phyloP scores from a whole-genome alignment of 2,113 vertebrate genomes.

The Pampusana beccarii region DNA sequence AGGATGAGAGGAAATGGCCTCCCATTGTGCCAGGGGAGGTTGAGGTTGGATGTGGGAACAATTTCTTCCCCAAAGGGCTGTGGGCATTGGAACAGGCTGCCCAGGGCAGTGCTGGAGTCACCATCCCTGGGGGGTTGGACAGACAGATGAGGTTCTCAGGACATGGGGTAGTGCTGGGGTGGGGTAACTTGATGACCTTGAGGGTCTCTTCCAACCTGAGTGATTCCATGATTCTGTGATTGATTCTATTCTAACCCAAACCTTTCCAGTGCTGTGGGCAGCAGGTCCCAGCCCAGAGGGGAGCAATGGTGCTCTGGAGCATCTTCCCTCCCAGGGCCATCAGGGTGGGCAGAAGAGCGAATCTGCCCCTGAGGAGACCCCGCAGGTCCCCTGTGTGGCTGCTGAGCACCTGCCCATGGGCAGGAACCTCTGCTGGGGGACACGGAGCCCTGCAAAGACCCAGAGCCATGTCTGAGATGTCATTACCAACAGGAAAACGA shows the following conservation, averaged over 20 bases:
- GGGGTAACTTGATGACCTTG: no score
- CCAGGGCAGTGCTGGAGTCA: no score
- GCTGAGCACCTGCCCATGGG: background rate
- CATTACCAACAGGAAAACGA: background rate
- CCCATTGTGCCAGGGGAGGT: no score
- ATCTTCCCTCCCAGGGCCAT: background rate
- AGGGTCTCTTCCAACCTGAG: no score
- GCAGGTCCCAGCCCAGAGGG: background rate
- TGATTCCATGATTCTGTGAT: no score
- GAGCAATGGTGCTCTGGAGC: background rate
- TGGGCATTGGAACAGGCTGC: no score
- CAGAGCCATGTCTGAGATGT: fast-evolving
- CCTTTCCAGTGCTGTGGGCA: background rate
- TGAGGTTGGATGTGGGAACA: no score
- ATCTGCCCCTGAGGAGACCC: background rate
- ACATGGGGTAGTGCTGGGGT: no score
- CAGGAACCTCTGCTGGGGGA: background rate
- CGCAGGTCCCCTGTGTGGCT: background rate
- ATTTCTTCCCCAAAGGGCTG: no score
- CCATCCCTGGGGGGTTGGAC: no score
- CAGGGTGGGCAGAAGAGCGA: fast-evolving
- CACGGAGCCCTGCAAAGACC: background rate
- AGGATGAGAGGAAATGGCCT: no score
- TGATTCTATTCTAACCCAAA: background rate
- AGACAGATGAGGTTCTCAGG: no score